These are phyloP conservation scores for Pteronotus mesoamericanus DNA, from an alignment of 2,797 vertebrate genomes.

Conservation along the genomic window DNA sequence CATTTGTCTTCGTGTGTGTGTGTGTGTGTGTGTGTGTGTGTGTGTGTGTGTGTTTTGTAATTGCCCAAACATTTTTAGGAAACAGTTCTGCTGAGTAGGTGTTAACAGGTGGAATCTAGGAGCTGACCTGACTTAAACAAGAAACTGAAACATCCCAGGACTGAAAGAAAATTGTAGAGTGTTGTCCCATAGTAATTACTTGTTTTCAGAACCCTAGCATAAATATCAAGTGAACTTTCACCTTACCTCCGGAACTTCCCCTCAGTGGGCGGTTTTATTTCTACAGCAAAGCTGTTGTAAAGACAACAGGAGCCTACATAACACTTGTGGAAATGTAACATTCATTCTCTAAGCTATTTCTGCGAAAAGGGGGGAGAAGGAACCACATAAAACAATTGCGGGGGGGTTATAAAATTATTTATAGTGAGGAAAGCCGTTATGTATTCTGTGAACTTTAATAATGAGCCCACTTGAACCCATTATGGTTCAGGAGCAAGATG, in stretches of 20 bases:
- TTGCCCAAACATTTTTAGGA: background rate
- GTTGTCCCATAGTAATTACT: background rate
- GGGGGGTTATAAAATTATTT: background rate
- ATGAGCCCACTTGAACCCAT: background rate
- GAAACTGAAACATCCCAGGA: background rate
- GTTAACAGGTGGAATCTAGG: background rate
- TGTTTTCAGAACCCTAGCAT: background rate
- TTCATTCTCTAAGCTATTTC: background rate
- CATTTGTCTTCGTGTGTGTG: background rate
- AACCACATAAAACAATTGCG: background rate
- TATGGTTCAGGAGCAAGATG: background rate
- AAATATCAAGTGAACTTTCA: background rate
- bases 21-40: background rate
- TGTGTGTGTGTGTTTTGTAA: background rate
- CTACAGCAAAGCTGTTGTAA: background rate
- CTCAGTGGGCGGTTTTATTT: background rate
- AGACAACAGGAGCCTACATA: background rate
- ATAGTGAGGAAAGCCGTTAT: background rate
- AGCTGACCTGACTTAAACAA: background rate
- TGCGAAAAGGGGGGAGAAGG: background rate
- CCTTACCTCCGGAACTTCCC: background rate
- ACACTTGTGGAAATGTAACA: background rate
- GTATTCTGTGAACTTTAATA: background rate
- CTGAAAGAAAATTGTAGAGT: background rate
- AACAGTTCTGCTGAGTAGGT: background rate